Conservation (phyloP, 2,888 invertebrate species). For the Mechanitis messenoides region DNA sequence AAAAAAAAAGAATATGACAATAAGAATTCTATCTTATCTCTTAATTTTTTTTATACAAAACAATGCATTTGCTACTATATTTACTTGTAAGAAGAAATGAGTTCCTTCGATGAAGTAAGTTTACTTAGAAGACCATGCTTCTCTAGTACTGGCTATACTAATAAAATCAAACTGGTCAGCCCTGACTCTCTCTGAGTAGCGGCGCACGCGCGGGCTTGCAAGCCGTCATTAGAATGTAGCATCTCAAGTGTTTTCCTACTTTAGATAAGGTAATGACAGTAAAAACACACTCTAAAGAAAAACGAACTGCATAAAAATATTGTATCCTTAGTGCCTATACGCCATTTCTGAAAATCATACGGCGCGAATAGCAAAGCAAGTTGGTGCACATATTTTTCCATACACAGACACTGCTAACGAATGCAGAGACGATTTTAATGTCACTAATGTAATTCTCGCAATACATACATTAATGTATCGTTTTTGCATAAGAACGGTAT, state of each 20-base stretch:
- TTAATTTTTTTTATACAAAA: no score
- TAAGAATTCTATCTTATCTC: no score
- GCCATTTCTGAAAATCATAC: conserved; percentile 77
- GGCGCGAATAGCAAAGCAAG: conserved; percentile 64
- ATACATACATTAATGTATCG: conserved; percentile 59
- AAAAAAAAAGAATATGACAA: no score
- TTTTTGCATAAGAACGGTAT: conserved; percentile 44
- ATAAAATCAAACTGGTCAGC: conserved; percentile 34
- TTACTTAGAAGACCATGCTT: no score
- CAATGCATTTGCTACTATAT: no score
- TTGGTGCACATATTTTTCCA: conserved; percentile 71
- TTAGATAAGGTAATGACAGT: conserved; percentile 69
- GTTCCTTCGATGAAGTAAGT: no score
- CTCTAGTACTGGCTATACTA: not conserved
- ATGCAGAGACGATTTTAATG: conserved; percentile 73
- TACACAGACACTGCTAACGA: conserved; percentile 64
- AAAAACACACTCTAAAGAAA: conserved; percentile 68
- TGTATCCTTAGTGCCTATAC: conserved; percentile 69
- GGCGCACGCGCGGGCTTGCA: conserved; percentile 68
- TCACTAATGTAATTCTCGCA: conserved; percentile 67
- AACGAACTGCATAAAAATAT: conserved; percentile 73
- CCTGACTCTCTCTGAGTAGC: conserved; percentile 53
- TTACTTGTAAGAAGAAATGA: no score
- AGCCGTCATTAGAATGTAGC: conserved; percentile 73
- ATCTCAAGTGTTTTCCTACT: conserved; percentile 73